A percentile compares a stretch with the other conserved stretches of the same genome.
Conservation (phyloP, 2,888 invertebrate species). For the Melinopterus prodromus region DNA sequence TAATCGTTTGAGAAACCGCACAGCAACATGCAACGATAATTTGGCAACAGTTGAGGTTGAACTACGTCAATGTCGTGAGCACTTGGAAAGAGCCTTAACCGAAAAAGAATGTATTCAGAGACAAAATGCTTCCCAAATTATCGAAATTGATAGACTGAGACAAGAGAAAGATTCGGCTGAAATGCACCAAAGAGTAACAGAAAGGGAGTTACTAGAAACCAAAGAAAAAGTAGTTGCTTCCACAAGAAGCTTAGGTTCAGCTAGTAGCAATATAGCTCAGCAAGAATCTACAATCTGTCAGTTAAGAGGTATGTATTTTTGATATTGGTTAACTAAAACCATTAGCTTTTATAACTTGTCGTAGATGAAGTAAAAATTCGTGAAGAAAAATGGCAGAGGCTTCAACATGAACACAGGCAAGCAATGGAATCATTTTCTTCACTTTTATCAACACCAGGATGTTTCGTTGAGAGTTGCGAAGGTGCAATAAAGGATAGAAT, state of each 20-base stretch:
- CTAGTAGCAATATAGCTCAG: conserved; percentile 73
- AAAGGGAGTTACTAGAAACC: conserved; percentile 75
- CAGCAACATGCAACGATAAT: conserved; percentile 67
- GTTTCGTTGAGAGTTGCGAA: conserved; percentile 82
- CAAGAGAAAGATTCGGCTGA: conserved; percentile 81
- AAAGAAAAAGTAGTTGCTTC: conserved; percentile 73
- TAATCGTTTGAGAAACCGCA: conserved; percentile 56
- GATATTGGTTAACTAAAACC: neutral
- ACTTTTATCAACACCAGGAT: conserved; percentile 73
- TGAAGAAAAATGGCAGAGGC: conserved; percentile 73
- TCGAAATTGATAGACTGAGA: conserved; percentile 76
- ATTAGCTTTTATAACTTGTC: conserved; percentile 35
- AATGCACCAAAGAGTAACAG: conserved; percentile 76
- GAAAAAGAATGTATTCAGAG: conserved; percentile 81
- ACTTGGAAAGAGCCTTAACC: conserved; percentile 68
- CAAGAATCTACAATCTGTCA: conserved; percentile 74
- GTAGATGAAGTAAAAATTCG: conserved; percentile 74
- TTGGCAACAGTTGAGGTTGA: conserved; percentile 71
- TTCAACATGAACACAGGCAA: conserved; percentile 74
- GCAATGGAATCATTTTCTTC: conserved; percentile 77
- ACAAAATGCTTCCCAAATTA: conserved; percentile 74
- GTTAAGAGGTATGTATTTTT: conserved; percentile 66
- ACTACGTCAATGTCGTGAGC: conserved; percentile 71
- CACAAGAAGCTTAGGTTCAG: conserved; percentile 71
- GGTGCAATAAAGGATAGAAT: conserved; percentile 81